phyloP scores from a whole-genome alignment of 1,140 invertebrate genomes.

The Temnothorax curvispinosus region DNA sequence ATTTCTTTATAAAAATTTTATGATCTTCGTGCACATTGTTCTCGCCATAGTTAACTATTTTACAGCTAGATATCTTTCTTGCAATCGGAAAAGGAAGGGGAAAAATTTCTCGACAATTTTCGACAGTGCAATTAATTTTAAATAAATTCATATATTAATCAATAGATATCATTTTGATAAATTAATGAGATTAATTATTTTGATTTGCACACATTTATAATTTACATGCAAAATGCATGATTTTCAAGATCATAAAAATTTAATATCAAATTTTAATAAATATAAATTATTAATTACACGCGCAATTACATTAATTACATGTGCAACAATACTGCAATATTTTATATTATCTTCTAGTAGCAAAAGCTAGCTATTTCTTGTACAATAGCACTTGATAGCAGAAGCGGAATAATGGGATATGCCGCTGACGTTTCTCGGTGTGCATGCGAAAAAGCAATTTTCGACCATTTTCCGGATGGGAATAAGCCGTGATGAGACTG shows the following conservation, averaged over 20 bases:
- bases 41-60: neutral
- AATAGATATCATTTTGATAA: neutral
- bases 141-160: slow-evolving; percentile 27
- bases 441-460: slow-evolving; percentile 67
- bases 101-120: neutral
- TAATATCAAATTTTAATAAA: neutral
- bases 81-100: neutral
- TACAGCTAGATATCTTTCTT: neutral
- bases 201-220: neutral
- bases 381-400: neutral
- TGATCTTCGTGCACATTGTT: neutral
- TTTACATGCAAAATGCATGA: neutral
- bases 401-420: slow-evolving; percentile 1
- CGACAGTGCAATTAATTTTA: neutral
- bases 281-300: slow-evolving; percentile 8
- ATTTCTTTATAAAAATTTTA: slow-evolving; percentile 49
- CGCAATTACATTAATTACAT: too few species aligned
- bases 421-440: neutral
- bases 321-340: neutral
- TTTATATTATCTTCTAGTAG: neutral
- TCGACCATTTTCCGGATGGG: slow-evolving; percentile 57
- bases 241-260: neutral
- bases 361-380: neutral
- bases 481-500: slow-evolving; percentile 66
- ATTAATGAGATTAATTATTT: neutral